These are phyloP conservation scores for Syrrhaptes paradoxus DNA, from an alignment of 2,113 vertebrate genomes.

Conservation along the genomic window DNA sequence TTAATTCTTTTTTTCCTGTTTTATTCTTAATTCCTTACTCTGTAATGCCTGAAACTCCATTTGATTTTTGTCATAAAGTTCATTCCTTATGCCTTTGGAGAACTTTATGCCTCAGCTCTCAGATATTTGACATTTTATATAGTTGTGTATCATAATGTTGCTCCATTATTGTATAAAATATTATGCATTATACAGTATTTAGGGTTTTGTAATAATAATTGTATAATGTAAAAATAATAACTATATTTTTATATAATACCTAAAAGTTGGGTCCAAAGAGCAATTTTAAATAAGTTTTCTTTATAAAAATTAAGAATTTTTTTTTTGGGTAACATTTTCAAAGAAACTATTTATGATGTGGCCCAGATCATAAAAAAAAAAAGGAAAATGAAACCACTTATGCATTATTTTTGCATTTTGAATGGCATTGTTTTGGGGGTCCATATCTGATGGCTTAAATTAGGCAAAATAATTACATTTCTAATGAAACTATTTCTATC, in stretches of 20 bases:
- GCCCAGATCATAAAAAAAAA: not conserved
- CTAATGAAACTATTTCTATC: not conserved
- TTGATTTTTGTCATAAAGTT: not conserved
- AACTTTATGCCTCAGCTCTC: not conserved
- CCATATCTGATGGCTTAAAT: not conserved
- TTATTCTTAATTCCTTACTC: not conserved
- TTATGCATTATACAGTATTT: not conserved
- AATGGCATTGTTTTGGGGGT: not conserved
- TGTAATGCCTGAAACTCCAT: not conserved
- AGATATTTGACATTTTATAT: not conserved
- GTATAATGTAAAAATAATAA: not conserved
- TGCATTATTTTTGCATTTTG: not conserved
- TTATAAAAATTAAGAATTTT: not conserved
- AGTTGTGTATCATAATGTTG: not conserved
- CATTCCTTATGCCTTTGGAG: not conserved
- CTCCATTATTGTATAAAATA: not conserved
- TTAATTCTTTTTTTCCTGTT: not conserved
- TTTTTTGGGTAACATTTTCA: not conserved
- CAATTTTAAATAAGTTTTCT: not conserved
- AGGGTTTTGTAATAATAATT: not conserved
- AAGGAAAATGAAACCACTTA: not conserved
- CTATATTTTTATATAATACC: not conserved
- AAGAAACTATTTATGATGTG: not conserved
- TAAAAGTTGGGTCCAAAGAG: not conserved
- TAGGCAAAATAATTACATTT: not conserved